Base-by-base conservation (phyloP, 2,888 invertebrate species). In the Punctoribates punctum region DNA sequence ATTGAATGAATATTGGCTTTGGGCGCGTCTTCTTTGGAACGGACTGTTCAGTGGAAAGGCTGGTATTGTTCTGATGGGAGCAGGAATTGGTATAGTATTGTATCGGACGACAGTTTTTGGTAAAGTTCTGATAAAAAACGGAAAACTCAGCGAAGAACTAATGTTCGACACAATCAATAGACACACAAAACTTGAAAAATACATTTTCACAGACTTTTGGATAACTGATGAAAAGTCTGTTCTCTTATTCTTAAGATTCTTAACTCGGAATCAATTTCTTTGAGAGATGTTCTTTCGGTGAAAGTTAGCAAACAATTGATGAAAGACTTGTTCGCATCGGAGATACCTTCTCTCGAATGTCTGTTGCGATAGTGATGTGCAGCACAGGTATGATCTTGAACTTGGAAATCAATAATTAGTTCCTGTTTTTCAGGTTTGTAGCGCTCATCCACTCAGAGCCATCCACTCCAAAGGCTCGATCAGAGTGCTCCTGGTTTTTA, bases 361-460 rank as follows among this genome's bases (percentile, higher is more conserved):
- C 15, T 72, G 42, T 38, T 23, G 42, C 46, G 17, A 72, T 34
- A 34, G 23, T 27, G 13, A 23, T 34, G 34, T 67, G 46, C 15
- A 46, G 25, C 48, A 72, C 27, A 48, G 25, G 72, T 23, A 72
- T 72, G 72, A 72, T 72, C 72, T 72, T 72, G 72, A 72, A 72
- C 72, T 72, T 72, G 72, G 54, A 29, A 72, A 25, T 48, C 25
- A 72, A 48, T 48, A 72, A 72, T 72, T 72, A 72, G 72, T 72
- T 72, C 72, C 72, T 72, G 72, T 72, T 72, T 72, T 72, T 72
- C 72, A 46, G 42, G 72, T 72, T 72, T 72, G 72, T 25, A 38
- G n/a, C n/a, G 60, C 65, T 67, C 38, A 67, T 38, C 27, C 65
- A 67, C n/a, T 67, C 6, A 20, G 3, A 38, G 15, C 13, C 5